phyloP scores from a whole-genome alignment of 2,113 vertebrate genomes.

The Marmota monax region DNA sequence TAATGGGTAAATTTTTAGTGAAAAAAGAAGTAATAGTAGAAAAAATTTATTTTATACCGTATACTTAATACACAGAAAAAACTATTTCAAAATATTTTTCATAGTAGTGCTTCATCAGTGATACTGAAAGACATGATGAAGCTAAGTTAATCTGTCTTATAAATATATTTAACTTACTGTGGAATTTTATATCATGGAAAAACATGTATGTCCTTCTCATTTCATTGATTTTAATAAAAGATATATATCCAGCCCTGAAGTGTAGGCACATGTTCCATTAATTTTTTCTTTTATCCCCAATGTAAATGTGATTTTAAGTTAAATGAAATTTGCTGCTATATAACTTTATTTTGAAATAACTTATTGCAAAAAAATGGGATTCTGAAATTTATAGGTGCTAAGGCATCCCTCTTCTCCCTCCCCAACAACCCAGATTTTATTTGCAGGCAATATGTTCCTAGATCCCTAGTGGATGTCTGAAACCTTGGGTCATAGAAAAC shows the following conservation, averaged over 20 bases:
- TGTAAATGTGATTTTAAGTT: constrained; percentile 33
- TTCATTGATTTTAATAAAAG: constrained; percentile 14
- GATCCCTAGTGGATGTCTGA: background rate
- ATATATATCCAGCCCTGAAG: background rate
- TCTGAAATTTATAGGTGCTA: background rate
- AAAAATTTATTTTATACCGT: background rate
- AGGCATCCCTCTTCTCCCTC: no score
- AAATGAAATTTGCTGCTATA: background rate
- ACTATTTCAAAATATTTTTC: background rate
- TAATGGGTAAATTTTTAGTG: constrained; percentile 21
- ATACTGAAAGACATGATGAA: background rate
- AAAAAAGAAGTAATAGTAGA: background rate
- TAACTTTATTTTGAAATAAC: background rate
- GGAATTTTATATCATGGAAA: constrained; percentile 25
- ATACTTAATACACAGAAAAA: background rate
- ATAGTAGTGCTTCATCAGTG: constrained; percentile 24
- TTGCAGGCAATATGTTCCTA: background rate
- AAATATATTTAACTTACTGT: background rate
- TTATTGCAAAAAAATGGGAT: background rate
- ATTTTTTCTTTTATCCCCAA: background rate
- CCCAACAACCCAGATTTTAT: background rate
- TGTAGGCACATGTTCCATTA: background rate
- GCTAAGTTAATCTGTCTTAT: background rate
- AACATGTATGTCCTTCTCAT: background rate
- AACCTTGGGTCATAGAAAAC: background rate